Base-by-base conservation (phyloP, 53 echinoderm and acorn worm species). In the Holothuria leucospilota region DNA sequence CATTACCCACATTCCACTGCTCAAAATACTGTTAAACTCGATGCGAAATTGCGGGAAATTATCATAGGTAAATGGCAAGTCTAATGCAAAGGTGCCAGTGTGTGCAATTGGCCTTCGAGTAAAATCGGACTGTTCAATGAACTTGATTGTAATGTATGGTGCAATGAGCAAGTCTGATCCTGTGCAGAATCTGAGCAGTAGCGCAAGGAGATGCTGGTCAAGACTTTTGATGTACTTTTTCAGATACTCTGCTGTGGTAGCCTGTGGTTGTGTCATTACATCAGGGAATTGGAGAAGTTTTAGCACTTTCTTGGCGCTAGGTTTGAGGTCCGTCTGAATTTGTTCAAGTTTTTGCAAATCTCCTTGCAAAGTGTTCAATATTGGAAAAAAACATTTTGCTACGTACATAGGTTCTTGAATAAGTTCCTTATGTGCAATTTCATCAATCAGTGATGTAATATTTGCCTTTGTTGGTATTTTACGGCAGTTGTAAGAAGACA, bases 1-100 rank as follows among this genome's bases (percentile, higher is more conserved):
- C 62, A 62, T 62, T n/a, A 62, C 20, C 62, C 62, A 62, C n/a
- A 62, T n/a, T n/a, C 62, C 62, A 62, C 62, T 62, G 62, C n/a
- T 62, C 62, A 62, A 62, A 20, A 20, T n/a, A 18, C 20, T n/a
- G n/a, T 62, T 62, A n/a, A 62, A 62, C n/a, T 62, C 62, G 20
- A 1, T n/a, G 20, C 62, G 20, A n/a, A 62, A 62, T 62, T 62
- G 62, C 62, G 62, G 62, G 62, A 62, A 62, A 62, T n/a, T 62
- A n/a, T 62, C 62, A 62, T 62, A 62, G 20, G 62, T n/a, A 20
- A n/a, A 62, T 62, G 62, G n/a, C n/a, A 62, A 62, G 20, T 62
- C 62, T 62, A 62, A n/a, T n/a, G 62, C 20, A 62, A 62, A 62
- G 20, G 62, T 62, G 62, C 62, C 1, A n/a, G 62, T 62, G 62